Evolutionary conservation across 1,140 invertebrate species (phyloP).

Genomic region (Akabosia matsudoensis): DNA sequence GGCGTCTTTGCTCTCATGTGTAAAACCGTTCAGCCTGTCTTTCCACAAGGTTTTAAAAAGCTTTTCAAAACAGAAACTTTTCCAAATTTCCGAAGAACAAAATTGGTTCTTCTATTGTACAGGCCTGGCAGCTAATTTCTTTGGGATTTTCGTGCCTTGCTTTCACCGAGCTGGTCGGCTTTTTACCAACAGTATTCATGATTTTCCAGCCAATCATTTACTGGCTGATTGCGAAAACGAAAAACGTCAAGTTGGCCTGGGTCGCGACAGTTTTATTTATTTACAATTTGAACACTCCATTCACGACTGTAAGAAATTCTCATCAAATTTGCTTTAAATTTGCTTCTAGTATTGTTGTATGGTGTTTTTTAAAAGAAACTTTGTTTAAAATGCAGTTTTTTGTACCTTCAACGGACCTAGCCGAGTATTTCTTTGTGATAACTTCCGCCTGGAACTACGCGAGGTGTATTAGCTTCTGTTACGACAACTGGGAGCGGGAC

Average conservation of each 20-base stretch:
- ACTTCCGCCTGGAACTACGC: slow-evolving; percentile 58
- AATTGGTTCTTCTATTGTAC: neutral
- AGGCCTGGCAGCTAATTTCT: slow-evolving; percentile 31
- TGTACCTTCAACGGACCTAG: neutral
- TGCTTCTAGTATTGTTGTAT: no score
- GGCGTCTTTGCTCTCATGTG: slow-evolving; percentile 52
- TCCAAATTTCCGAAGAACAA: no score
- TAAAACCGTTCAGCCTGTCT: slow-evolving; percentile 48
- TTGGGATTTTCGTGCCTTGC: slow-evolving; percentile 49
- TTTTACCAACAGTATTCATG: slow-evolving; percentile 49
- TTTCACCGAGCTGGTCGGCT: slow-evolving; percentile 49
- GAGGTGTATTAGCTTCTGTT: slow-evolving; percentile 57
- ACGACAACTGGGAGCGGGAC: slow-evolving; percentile 53
- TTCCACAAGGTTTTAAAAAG: neutral
- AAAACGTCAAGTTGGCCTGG: slow-evolving; percentile 51
- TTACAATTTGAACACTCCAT: slow-evolving; percentile 50
- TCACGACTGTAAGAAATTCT: slow-evolving; percentile 33
- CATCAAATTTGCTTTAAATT: no score
- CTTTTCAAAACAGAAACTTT: neutral
- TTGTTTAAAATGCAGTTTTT: neutral
- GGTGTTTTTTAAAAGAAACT: no score
- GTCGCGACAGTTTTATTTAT: slow-evolving; percentile 50
- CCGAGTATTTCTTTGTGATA: slow-evolving; percentile 53
- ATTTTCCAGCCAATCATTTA: slow-evolving; percentile 51
- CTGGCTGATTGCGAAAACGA: slow-evolving; percentile 49